Conservation (phyloP, 2,888 invertebrate species). For the Lottia gigantea region DNA sequence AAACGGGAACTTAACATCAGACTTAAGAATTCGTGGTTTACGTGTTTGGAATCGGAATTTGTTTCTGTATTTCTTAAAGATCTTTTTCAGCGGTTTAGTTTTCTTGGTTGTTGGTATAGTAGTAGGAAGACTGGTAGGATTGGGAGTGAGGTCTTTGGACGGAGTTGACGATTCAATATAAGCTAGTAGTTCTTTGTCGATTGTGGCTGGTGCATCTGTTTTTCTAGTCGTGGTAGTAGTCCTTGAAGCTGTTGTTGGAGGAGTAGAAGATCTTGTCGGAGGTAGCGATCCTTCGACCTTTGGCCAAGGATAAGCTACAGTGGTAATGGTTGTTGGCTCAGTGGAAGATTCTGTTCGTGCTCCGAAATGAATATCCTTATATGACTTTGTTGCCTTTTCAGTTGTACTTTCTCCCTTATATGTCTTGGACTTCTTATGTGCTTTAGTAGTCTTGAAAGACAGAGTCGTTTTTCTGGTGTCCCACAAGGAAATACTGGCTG, state of each 20-base stretch:
- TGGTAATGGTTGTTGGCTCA: background rate
- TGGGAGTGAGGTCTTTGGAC: background rate
- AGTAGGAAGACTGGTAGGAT: background rate
- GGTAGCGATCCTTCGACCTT: background rate
- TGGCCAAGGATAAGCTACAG: background rate
- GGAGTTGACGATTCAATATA: background rate
- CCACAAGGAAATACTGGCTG: constrained; percentile 16
- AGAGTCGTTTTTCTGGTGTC: constrained; percentile 6
- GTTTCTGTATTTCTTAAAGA: background rate
- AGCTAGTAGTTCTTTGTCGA: background rate
- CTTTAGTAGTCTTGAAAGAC: background rate
- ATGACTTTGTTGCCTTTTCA: background rate
- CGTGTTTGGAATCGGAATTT: background rate
- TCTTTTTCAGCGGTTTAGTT: background rate
- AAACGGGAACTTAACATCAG: background rate
- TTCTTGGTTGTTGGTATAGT: background rate
- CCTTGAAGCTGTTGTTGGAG: background rate
- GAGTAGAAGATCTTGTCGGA: background rate
- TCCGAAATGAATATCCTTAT: constrained; percentile 4
- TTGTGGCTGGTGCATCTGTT: background rate
- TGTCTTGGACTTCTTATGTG: background rate
- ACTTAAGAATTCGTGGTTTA: background rate
- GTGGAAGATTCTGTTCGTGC: background rate
- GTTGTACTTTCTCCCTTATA: background rate
- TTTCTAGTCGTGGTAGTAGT: background rate